A percentile compares a stretch with the other conserved stretches of the same genome.
Conservation (phyloP, 2,113 vertebrate species). For the Pollimyrus isidori region DNA sequence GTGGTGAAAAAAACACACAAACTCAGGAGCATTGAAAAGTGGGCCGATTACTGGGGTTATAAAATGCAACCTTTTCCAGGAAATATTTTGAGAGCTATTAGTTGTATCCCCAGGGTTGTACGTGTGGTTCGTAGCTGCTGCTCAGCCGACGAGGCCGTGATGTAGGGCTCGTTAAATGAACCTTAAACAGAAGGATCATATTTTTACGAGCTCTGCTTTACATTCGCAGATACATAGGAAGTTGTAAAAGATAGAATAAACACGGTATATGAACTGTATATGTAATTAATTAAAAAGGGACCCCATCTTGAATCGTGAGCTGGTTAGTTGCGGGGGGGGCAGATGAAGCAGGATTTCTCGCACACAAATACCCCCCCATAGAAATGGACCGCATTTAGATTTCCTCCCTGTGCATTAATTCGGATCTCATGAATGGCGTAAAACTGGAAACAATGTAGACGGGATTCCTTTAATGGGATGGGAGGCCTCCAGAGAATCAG, state of each 20-base stretch:
- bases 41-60: not conserved
- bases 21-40: not conserved
- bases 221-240: constrained; percentile 28
- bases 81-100: constrained; percentile 22
- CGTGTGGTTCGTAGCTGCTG: not conserved
- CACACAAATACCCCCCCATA: not conserved
- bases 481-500: not conserved
- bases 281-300: constrained; percentile 11
- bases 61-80: constrained; percentile 14
- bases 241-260: constrained; percentile 25
- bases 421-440: not conserved
- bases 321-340: not conserved
- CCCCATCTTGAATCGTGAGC: not conserved
- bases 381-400: not conserved
- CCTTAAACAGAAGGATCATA: constrained; percentile 23
- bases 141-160: constrained; percentile 20
- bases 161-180: constrained; percentile 11
- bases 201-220: constrained; percentile 21
- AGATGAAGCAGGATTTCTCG: not conserved
- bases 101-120: not conserved
- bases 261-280: constrained; percentile 9
- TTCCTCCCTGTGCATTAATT: not conserved
- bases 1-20: not conserved
- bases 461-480: not conserved
- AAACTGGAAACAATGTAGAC: not conserved